A percentile compares a stretch with the other conserved stretches of the same genome.
Conservation (phyloP, 2,888 invertebrate genomes). For the Lithophane leautieri region DNA sequence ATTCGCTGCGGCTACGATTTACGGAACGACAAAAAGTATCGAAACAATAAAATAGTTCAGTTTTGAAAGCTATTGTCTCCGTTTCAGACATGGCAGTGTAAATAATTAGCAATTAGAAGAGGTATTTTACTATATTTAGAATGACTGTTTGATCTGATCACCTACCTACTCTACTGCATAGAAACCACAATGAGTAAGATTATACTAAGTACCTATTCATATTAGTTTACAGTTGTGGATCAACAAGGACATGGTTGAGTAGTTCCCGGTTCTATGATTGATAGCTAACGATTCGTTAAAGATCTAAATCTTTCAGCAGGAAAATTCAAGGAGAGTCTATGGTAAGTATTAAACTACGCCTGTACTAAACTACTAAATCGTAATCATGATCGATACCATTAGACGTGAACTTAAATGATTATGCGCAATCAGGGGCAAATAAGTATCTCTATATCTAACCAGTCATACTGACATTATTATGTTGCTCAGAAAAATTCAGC, state of each 20-base stretch:
- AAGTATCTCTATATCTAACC: neutral
- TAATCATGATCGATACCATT: neutral
- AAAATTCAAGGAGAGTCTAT: neutral
- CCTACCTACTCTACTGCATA: constrained; percentile 10
- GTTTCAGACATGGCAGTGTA: constrained; percentile 14
- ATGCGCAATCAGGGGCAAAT: neutral
- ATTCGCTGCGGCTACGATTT: neutral
- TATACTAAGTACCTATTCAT: neutral
- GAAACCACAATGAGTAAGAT: constrained; percentile 31
- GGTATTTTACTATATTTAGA: constrained; percentile 7
- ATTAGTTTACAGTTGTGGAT: constrained; percentile 36
- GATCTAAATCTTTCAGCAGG: neutral
- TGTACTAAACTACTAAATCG: constrained; percentile 5
- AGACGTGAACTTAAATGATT: constrained; percentile 9
- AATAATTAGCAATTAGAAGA: constrained; percentile 35
- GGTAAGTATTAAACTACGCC: neutral
- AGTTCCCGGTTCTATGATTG: neutral
- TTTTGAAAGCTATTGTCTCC: constrained; percentile 13
- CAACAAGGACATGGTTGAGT: constrained; percentile 2
- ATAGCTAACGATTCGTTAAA: neutral
- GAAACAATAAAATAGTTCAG: constrained; percentile 15
- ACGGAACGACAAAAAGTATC: neutral
- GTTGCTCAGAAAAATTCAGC: neutral
- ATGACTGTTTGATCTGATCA: constrained; percentile 10
- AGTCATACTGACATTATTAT: neutral